Evolutionary conservation across 2,113 vertebrate genomes (phyloP).

Genomic region (Xyliphius kryptos): DNA sequence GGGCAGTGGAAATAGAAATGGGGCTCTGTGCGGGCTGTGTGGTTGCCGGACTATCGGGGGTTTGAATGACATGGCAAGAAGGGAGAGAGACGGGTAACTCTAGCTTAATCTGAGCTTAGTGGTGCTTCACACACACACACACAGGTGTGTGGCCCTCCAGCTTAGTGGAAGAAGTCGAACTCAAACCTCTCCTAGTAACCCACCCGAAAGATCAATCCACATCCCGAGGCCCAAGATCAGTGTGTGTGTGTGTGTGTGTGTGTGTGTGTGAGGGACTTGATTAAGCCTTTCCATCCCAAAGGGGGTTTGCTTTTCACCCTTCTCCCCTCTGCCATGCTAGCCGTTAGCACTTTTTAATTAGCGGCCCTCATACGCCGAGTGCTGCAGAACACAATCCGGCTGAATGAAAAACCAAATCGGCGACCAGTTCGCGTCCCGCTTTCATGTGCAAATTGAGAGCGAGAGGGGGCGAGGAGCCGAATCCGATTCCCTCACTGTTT

Average conservation of each 20-base stretch:
- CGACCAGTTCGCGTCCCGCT: too few relatives aligned
- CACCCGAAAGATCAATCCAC: conserved; percentile 55
- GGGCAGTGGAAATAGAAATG: conserved; percentile 63
- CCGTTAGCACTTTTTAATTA: conserved; percentile 69
- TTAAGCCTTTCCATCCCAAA: conserved; percentile 45
- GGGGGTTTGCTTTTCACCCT: conserved; percentile 39
- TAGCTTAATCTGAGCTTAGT: conserved; percentile 72
- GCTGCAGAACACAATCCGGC: too few relatives aligned
- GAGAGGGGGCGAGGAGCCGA: too few relatives aligned
- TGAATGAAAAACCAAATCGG: too few relatives aligned
- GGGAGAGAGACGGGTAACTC: conserved; percentile 59
- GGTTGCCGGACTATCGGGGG: conserved; percentile 48
- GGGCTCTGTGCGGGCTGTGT: conserved; percentile 58
- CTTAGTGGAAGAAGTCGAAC: conserved; percentile 46
- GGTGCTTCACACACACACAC: conserved; percentile 44
- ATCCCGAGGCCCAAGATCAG: conserved; percentile 49
- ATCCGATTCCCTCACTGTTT: too few relatives aligned
- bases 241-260: conserved; percentile 19
- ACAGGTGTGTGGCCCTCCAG: conserved; percentile 64
- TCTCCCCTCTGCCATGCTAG: conserved; percentile 36
- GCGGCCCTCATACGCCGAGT: too few relatives aligned
- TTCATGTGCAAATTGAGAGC: too few relatives aligned
- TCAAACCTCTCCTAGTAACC: conserved; percentile 44
- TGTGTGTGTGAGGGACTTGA: conserved; percentile 25
- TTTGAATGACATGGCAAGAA: conserved; percentile 65